Conservation (phyloP, 2,113 vertebrate species). For the Oreocharis arfaki region DNA sequence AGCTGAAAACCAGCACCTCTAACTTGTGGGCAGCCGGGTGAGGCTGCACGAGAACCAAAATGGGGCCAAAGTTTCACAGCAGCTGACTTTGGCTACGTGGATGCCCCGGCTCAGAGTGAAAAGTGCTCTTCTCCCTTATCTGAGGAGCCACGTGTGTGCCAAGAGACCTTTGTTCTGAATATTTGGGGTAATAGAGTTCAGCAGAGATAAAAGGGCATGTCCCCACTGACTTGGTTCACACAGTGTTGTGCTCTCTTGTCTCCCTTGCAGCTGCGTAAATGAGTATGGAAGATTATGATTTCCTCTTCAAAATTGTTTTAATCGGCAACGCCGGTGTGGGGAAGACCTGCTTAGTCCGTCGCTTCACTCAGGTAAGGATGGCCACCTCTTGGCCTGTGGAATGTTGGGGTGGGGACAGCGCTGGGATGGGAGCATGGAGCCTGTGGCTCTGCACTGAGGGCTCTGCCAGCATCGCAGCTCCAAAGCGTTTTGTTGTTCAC, state of each 20-base stretch:
- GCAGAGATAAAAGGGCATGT: not conserved
- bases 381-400: fast-evolving
- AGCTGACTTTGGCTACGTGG: not conserved
- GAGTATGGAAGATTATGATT: constrained; percentile 99
- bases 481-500: not conserved
- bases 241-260: not conserved
- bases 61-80: not conserved
- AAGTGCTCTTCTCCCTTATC: not conserved
- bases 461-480: fast-evolving
- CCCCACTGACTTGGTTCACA: not conserved
- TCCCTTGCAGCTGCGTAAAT: constrained; percentile 82
- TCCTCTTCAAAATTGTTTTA: constrained; percentile 99
- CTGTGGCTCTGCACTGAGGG: not conserved
- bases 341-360: constrained; percentile 96
- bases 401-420: not conserved
- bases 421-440: not conserved
- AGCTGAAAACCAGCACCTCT: not conserved
- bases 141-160: not conserved
- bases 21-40: not conserved
- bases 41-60: fast-evolving
- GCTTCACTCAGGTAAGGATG: constrained; percentile 95
- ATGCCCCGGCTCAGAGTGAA: fast-evolving
- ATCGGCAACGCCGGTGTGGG: constrained; percentile 99
- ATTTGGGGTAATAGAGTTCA: constrained; percentile 65
- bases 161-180: constrained; percentile 39